These are phyloP conservation scores for Cygnus atratus DNA, from an alignment of 2,113 vertebrate species.

Conservation along the genomic window DNA sequence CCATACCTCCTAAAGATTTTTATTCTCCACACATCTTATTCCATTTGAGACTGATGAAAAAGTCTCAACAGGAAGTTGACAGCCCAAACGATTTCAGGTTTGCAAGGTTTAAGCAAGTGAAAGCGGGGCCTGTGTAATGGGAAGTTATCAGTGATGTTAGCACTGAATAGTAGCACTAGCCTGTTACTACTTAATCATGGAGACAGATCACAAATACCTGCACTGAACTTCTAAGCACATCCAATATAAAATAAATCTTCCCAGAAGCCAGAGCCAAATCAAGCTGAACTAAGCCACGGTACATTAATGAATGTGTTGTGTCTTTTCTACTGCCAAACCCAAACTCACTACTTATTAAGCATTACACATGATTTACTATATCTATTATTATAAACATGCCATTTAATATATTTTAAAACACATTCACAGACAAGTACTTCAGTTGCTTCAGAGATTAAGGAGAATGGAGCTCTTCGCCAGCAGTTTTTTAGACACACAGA, in stretches of 20 bases:
- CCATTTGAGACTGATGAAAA: not conserved
- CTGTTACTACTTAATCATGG: not conserved
- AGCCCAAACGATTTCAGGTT: not conserved
- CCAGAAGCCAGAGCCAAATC: not conserved
- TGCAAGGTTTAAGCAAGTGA: not conserved
- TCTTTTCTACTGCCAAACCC: not conserved
- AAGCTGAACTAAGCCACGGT: not conserved
- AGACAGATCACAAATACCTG: not conserved
- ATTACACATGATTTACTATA: not conserved
- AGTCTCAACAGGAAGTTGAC: not conserved
- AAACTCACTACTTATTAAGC: not conserved
- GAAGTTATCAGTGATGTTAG: not conserved
- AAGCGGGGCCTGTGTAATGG: not conserved
- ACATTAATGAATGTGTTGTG: not conserved
- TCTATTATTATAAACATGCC: not conserved
- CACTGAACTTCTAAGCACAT: not conserved
- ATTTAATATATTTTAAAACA: not conserved
- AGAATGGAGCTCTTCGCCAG: not conserved
- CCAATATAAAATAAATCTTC: not conserved
- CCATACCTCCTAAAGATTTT: not conserved
- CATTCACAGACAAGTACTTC: not conserved
- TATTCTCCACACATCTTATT: not conserved
- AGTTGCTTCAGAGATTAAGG: not conserved
- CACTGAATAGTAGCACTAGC: not conserved
- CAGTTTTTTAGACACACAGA: not conserved